Evolutionary conservation across 2,113 vertebrate genomes (phyloP), one percentile per base, ranked within the genome.

Genomic region (Abramis brama): DNA sequence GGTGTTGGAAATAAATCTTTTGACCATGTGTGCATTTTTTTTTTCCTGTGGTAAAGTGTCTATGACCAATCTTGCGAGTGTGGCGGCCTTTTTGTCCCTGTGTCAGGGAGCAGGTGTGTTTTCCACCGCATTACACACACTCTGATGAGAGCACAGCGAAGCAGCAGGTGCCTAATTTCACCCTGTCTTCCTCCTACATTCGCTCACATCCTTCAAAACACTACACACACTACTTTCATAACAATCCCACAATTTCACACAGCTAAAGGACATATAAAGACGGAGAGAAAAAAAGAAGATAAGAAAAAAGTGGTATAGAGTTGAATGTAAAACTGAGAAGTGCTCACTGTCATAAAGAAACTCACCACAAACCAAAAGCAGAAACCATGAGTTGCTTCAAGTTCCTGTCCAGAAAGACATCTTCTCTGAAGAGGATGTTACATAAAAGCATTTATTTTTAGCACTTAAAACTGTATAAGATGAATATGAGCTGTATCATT

Each of bases 41-140:
- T 25, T 52, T 75, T 73, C 17, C 80, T 66, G 45, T 45, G 45
- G 6, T 57, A 57, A 57, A 57, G 59, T 59, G 36, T 33, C 68
- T 60, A 27, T 36, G 30, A 77, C 59, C 62, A 45, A 86, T 86
- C 52, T 39, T 75, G 12, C 52, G 78, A 82, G 62, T 45, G 21
- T 19, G 57, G 39, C 43, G 59, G 30, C 85, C n/a, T 27, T 62
- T 19, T 47, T 25, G 19, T 21, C 85, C 57, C 71, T 55, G 78
- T 55, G 82, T 66, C 78, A 71, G 39, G 79, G 81, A 86, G 76
- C 87, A 90, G 89, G 89, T 89, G 87, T 74, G 86, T 78, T 89
- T 87, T 87, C 76, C 45, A 78, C 36, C 33, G 39, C 71, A 81
- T 86, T 90, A 86, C 83, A 83, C 84, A 81, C 73, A 80, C 70